phyloP scores from a whole-genome alignment of 2,113 vertebrate genomes.

The Dolichotis patagonum region DNA sequence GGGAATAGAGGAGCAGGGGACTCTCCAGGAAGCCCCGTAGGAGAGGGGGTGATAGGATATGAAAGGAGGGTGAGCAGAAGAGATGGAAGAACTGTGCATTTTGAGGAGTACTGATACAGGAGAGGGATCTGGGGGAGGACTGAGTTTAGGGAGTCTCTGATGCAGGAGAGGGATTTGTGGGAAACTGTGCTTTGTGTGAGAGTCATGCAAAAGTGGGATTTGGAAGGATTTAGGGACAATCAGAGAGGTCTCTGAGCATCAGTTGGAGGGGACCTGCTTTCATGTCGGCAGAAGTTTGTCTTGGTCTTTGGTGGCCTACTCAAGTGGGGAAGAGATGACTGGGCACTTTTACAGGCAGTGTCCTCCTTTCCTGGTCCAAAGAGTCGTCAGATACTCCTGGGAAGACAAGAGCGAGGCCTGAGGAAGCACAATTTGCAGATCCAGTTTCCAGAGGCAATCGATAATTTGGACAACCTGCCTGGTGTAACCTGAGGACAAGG shows the following conservation, averaged over 20 bases:
- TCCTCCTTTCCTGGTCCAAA: background rate
- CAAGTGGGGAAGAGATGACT: background rate
- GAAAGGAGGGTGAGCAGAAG: background rate
- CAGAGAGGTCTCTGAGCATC: background rate
- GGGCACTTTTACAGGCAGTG: background rate
- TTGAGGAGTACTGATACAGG: background rate
- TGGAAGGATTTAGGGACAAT: no score
- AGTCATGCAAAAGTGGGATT: background rate
- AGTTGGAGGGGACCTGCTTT: background rate
- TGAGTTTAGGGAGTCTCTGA: background rate
- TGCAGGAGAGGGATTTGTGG: background rate
- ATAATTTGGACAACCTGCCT: background rate
- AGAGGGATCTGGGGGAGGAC: background rate
- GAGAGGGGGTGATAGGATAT: background rate
- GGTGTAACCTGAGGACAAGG: fast-evolving
- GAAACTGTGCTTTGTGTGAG: background rate
- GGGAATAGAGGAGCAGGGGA: background rate
- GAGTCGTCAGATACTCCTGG: background rate
- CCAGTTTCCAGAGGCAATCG: background rate
- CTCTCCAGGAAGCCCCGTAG: fast-evolving
- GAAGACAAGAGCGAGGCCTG: background rate
- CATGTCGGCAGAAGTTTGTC: background rate
- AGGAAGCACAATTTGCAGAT: background rate
- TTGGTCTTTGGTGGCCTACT: background rate
- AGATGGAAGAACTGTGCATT: background rate